A percentile compares a stretch with the other conserved stretches of the same genome.
These are phyloP conservation scores for Ellobium chinense DNA, from an alignment of 2,888 invertebrate genomes.

Conservation along the genomic window DNA sequence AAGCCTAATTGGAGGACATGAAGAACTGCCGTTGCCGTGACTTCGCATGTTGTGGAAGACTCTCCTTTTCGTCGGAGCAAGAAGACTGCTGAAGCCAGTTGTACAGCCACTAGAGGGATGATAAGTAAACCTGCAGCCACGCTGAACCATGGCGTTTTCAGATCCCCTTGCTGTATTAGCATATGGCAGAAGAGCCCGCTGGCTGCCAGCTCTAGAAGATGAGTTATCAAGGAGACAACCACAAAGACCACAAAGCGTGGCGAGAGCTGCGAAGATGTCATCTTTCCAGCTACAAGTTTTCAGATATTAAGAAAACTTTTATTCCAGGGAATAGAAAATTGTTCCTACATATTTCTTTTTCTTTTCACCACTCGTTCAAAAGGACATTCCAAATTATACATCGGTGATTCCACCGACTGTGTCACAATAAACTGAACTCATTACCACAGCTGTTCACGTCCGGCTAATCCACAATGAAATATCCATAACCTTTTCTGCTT, in stretches of 20 bases:
- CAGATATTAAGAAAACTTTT: neutral
- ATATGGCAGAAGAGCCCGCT: slow-evolving; percentile 81
- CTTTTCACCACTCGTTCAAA: neutral
- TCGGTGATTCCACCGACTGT: too few relatives aligned
- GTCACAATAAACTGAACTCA: too few relatives aligned
- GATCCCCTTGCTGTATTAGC: slow-evolving; percentile 59
- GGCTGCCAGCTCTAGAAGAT: slow-evolving; percentile 61
- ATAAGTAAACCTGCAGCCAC: slow-evolving; percentile 86
- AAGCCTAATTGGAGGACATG: slow-evolving; percentile 80
- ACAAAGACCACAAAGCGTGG: slow-evolving; percentile 63
- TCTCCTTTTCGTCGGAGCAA: slow-evolving; percentile 60
- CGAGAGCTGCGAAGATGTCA: slow-evolving; percentile 47
- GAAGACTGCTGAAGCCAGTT: slow-evolving; percentile 82
- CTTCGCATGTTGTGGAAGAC: slow-evolving; percentile 53
- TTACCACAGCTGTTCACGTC: too few relatives aligned
- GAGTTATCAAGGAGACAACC: slow-evolving; percentile 58
- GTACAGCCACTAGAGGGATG: slow-evolving; percentile 84
- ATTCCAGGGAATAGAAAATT: neutral
- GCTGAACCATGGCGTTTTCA: slow-evolving; percentile 83
- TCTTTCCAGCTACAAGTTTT: too few relatives aligned
- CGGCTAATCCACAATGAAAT: too few relatives aligned
- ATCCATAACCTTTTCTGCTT: too few relatives aligned
- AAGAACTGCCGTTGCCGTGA: slow-evolving; percentile 83
- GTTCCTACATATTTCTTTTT: neutral
- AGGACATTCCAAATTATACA: too few relatives aligned